Percentiles rank a stretch among this genome's conserved stretches.
phyloP scores from a whole-genome alignment of 2,888 invertebrate species.

The Cantharis lateralis region DNA sequence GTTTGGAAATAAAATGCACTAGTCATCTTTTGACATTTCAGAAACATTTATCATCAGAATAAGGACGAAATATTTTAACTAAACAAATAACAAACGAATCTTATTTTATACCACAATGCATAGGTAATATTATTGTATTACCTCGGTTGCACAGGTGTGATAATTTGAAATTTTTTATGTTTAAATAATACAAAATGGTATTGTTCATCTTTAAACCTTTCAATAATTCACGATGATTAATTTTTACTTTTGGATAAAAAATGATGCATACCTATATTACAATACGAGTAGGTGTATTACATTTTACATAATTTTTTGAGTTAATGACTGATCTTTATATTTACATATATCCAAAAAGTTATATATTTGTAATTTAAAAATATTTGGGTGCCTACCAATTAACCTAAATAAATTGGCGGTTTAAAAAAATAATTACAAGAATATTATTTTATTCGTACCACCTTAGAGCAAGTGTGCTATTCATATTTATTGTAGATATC shows the following conservation, averaged over 20 bases:
- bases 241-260: not conserved
- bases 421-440: no score
- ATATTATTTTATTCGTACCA: no score
- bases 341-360: no score
- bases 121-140: not conserved
- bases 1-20: not conserved
- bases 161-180: not conserved
- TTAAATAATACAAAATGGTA: not conserved
- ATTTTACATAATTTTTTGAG: not conserved
- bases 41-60: constrained; percentile 36
- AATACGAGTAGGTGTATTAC: not conserved
- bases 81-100: not conserved
- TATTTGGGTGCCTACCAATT: no score
- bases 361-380: no score
- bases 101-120: not conserved
- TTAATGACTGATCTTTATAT: not conserved
- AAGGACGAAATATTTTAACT: not conserved
- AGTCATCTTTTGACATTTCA: constrained; percentile 36
- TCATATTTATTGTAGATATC: no score
- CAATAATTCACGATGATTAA: not conserved
- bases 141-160: not conserved
- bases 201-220: not conserved
- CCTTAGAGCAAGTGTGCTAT: no score
- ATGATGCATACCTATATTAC: not conserved
- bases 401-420: no score